phyloP scores from a whole-genome alignment of 2,113 vertebrate genomes.

The Aphelocoma coerulescens region DNA sequence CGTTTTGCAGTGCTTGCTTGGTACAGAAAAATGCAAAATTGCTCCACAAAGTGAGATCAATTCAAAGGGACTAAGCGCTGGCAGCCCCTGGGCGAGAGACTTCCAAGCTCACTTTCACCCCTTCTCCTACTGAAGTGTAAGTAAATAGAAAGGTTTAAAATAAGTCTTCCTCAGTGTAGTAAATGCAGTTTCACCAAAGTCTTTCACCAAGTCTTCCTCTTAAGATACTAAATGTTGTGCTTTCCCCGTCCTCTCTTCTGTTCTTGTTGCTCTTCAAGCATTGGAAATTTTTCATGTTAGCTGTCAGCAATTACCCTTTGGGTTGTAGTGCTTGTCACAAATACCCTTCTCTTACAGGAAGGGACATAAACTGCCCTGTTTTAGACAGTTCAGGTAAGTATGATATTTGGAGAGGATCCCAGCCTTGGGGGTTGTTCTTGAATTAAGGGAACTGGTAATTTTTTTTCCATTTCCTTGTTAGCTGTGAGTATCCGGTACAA shows the following conservation, averaged over 20 bases:
- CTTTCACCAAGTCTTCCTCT: neutral
- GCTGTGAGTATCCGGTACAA: neutral
- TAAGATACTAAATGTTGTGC: neutral
- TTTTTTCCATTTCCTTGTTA: neutral
- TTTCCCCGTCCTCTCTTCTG: neutral
- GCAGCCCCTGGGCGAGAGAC: neutral
- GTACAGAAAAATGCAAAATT: neutral
- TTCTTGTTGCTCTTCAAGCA: neutral
- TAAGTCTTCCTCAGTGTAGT: neutral
- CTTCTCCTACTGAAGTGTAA: neutral
- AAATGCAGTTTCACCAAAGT: neutral
- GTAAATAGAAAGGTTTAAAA: neutral
- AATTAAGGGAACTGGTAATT: neutral
- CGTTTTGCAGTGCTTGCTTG: neutral
- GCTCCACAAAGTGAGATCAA: neutral
- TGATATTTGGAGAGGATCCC: neutral
- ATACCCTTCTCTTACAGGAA: neutral
- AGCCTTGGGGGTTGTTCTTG: neutral
- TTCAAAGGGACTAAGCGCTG: neutral
- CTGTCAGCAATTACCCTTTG: neutral
- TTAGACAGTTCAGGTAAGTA: neutral
- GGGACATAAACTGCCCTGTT: neutral
- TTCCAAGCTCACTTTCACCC: neutral
- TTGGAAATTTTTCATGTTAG: neutral
- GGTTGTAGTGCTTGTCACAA: neutral